Evolutionary conservation across 92 coral and sea anemone genomes (phyloP).

Genomic region (Palythoa grandis): DNA sequence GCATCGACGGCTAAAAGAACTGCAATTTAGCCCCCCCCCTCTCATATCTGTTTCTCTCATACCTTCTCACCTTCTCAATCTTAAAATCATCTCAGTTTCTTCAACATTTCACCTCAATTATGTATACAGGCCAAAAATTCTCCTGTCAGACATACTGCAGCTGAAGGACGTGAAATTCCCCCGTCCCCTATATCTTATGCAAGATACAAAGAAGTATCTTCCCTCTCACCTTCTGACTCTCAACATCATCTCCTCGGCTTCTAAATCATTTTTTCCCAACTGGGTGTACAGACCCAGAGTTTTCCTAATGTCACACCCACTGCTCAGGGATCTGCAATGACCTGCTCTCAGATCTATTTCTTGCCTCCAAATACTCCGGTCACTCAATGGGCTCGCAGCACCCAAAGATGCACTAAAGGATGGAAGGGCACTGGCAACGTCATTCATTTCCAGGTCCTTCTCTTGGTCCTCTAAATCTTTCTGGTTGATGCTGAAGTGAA

Average conservation of each 20-base stretch:
- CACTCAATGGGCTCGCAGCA: constrained; percentile 63
- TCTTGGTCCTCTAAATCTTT: constrained; percentile 53
- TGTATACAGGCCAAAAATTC: too few species aligned
- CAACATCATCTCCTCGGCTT: constrained; percentile 67
- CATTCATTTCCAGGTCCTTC: constrained; percentile 68
- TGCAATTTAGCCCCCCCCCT: too few species aligned
- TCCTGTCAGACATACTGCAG: too few species aligned
- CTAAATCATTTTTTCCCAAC: constrained; percentile 69
- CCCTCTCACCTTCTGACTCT: constrained; percentile 77
- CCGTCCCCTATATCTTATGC: not conserved
- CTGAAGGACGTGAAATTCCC: too few species aligned
- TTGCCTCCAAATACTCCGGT: constrained; percentile 18
- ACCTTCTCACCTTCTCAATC: too few species aligned
- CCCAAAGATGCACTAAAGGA: constrained; percentile 64
- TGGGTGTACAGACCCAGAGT: constrained; percentile 69
- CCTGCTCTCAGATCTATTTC: constrained; percentile 53
- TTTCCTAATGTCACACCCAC: constrained; percentile 88
- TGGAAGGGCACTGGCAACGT: constrained; percentile 61
- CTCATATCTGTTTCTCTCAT: too few species aligned
- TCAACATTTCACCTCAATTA: too few species aligned
- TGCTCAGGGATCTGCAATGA: constrained; percentile 89
- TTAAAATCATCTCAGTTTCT: too few species aligned
- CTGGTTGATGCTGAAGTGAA: constrained; percentile 49
- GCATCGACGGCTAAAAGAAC: too few species aligned
- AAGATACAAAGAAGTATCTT: not conserved